phyloP scores from a whole-genome alignment of 1,140 invertebrate species.

The Holotrichia oblita region DNA sequence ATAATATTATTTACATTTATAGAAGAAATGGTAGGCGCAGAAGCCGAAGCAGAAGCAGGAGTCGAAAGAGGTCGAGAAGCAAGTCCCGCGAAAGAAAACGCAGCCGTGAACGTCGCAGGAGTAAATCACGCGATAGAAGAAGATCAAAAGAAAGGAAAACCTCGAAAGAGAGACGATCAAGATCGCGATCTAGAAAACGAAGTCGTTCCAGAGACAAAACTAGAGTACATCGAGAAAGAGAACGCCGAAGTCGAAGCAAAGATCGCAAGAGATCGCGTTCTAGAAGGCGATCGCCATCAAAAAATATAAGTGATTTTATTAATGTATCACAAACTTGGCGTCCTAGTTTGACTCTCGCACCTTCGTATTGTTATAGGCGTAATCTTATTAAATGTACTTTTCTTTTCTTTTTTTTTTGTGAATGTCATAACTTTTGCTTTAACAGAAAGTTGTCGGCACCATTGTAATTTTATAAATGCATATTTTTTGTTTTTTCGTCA shows the following conservation, averaged over 20 bases:
- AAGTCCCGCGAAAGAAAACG: slow-evolving; percentile 48
- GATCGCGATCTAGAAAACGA: slow-evolving; percentile 54
- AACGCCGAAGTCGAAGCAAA: slow-evolving; percentile 53
- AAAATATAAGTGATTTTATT: too few relatives aligned
- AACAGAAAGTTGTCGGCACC: too few relatives aligned
- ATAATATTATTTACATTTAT: too few relatives aligned
- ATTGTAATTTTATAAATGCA: too few relatives aligned
- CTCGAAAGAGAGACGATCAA: slow-evolving; percentile 51
- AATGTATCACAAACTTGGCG: too few relatives aligned
- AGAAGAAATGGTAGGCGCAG: slow-evolving; percentile 34
- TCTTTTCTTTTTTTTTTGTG: too few relatives aligned
- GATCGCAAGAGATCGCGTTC: slow-evolving; percentile 58
- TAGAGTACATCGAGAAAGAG: slow-evolving; percentile 39
- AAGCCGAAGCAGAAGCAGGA: too few relatives aligned
- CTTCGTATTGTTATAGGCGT: too few relatives aligned
- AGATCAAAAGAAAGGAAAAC: slow-evolving; percentile 61
- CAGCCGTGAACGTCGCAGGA: slow-evolving; percentile 60
- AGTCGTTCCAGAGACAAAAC: slow-evolving; percentile 57
- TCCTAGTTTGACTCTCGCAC: too few relatives aligned
- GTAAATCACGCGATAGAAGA: slow-evolving; percentile 56
- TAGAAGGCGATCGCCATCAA: slow-evolving; percentile 54
- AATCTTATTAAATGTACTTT: too few relatives aligned
- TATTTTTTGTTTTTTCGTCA: too few relatives aligned
- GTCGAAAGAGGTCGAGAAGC: slow-evolving; percentile 59
- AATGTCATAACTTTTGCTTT: too few relatives aligned